Percentiles rank a stretch among this genome's conserved stretches.
These are phyloP conservation scores for Speoplatyrhinus poulsoni DNA, from an alignment of 2,113 vertebrate species.

Conservation along the genomic window DNA sequence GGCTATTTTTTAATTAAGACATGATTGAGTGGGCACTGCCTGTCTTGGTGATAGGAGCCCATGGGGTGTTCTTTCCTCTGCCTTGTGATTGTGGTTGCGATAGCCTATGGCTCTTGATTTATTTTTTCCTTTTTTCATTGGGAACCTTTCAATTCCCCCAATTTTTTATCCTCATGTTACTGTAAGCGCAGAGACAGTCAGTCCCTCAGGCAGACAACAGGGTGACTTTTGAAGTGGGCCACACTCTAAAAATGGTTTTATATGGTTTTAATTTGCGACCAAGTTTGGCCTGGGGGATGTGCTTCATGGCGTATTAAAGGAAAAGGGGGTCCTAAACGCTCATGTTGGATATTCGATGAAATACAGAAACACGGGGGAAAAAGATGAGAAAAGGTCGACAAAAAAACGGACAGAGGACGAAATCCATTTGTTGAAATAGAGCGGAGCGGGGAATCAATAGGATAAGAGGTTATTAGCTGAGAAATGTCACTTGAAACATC, in stretches of 20 bases:
- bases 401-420: constrained; percentile 50
- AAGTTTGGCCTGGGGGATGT: constrained; percentile 29
- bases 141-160: constrained; percentile 2
- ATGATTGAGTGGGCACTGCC: constrained; percentile 46
- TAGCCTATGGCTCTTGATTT: constrained; percentile 25
- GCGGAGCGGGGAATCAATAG: constrained; percentile 65
- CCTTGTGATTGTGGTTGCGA: constrained; percentile 28
- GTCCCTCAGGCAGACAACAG: constrained; percentile 44
- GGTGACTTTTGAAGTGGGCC: constrained; percentile 50
- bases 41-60: constrained; percentile 50
- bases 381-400: constrained; percentile 9
- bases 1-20: constrained; percentile 59
- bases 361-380: constrained; percentile 32
- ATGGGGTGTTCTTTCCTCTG: constrained; percentile 52
- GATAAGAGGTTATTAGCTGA: constrained; percentile 75
- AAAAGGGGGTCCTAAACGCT: constrained; percentile 15
- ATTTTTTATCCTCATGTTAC: constrained; percentile 20
- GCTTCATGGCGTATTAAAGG: constrained; percentile 8
- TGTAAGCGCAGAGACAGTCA: constrained; percentile 29
- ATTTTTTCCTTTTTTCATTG: constrained; percentile 14
- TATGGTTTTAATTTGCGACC: constrained; percentile 44
- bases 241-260: constrained; percentile 34
- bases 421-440: constrained; percentile 65
- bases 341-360: constrained; percentile 32
- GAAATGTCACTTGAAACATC: constrained; percentile 73